Evolutionary conservation across 2,113 vertebrate species (phyloP).

Genomic region (Platanista minor): DNA sequence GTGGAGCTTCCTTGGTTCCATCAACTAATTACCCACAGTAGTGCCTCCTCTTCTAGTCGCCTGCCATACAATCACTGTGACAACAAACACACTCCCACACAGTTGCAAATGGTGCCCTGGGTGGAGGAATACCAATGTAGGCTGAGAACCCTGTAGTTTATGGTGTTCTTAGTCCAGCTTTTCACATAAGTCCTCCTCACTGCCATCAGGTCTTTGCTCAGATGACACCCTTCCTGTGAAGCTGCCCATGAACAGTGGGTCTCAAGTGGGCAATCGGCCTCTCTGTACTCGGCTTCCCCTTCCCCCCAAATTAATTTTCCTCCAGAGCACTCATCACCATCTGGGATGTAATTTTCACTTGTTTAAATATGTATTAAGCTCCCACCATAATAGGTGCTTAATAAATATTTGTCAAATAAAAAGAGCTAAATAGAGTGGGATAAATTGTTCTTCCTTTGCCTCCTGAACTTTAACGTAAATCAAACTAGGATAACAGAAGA

Average conservation of each 20-base stretch:
- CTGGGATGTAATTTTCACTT: background rate
- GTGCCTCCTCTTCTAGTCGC: fast-evolving
- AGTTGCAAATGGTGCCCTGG: background rate
- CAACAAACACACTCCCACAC: background rate
- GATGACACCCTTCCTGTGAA: background rate
- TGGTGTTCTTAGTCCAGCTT: background rate
- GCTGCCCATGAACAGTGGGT: background rate
- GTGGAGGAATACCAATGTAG: fast-evolving
- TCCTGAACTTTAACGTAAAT: background rate
- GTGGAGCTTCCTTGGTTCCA: background rate
- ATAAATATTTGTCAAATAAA: background rate
- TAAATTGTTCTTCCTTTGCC: background rate
- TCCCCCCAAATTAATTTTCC: background rate
- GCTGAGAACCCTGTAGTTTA: background rate
- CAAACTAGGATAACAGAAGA: background rate
- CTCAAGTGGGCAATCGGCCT: background rate
- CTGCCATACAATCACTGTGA: background rate
- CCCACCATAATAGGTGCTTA: background rate
- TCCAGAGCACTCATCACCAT: background rate
- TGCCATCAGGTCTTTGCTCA: background rate
- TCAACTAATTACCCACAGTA: background rate
- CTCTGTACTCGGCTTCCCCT: background rate
- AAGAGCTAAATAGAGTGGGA: background rate
- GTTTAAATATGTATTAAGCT: background rate
- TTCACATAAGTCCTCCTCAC: fast-evolving